Conservation (phyloP, 2,888 invertebrate genomes). For the Cheilosia impressa region DNA sequence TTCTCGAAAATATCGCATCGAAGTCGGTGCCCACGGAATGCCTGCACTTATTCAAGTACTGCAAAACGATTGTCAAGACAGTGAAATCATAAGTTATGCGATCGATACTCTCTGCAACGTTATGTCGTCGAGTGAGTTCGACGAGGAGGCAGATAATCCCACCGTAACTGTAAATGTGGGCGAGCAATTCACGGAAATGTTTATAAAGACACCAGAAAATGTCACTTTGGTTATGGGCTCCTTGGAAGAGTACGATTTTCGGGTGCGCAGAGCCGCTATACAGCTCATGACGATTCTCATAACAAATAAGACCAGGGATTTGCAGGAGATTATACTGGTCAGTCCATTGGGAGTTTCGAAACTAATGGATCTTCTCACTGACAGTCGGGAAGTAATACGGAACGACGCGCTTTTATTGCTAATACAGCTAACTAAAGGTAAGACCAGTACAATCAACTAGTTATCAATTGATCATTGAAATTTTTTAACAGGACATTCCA, state of each 20-base stretch:
- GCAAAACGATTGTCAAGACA: constrained; percentile 94
- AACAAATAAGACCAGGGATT: constrained; percentile 92
- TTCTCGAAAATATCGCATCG: constrained; percentile 95
- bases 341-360: constrained; percentile 99
- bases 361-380: constrained; percentile 97
- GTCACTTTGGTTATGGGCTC: constrained; percentile 92
- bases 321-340: constrained; percentile 93
- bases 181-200: constrained; percentile 98
- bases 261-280: constrained; percentile 95
- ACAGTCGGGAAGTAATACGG: constrained; percentile 96
- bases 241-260: constrained; percentile 97
- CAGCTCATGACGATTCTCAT: constrained; percentile 94
- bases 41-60: constrained; percentile 91
- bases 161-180: constrained; percentile 89
- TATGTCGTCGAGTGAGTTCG: constrained; percentile 91
- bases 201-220: constrained; percentile 94
- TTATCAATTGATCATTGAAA: background rate
- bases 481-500: constrained; percentile 89
- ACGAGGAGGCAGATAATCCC: constrained; percentile 90
- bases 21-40: constrained; percentile 98
- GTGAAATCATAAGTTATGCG: constrained; percentile 95
- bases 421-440: constrained; percentile 91
- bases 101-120: constrained; percentile 96
- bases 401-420: constrained; percentile 97
- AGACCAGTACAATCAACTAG: background rate